Base-by-base conservation (phyloP, 2,888 invertebrate species). In the Phortica okadai region DNA sequence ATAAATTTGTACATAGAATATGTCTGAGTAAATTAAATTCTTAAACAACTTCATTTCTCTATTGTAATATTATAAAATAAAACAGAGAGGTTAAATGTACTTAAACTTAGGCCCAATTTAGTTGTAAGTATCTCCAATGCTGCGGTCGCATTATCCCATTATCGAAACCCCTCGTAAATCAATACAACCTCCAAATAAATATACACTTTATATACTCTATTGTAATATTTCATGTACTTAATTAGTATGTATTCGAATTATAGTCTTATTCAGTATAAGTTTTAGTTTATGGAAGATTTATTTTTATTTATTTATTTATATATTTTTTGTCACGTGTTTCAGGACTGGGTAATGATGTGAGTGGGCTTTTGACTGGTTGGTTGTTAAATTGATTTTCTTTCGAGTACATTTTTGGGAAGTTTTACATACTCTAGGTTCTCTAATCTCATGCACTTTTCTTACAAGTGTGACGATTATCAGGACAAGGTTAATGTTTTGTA, bases 1-100 rank as follows among this genome's bases (percentile, higher is more conserved):
- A 84, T 83, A 81, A 79, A 88, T 88, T 85, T 85, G 85, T 85
- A 85, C 85, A 88, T 80, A 84, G 83, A 78, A 82, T 88, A 85
- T 86, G 74, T 79, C 76, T 73, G 75, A 81, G 77, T 78, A 74
- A 66, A 74, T 67, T 33, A 67, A 74, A 74, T 54, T 73, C n/a
- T n/a, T 21, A 50, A 73, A 25, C 21, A 44, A 21, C n/a, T 59
- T 16, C 7, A n/a, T 59, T 59, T 50, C 50, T 50, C 14, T 50
- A 2, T 50, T 50, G 50, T 50, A 50, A 5, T 11, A 11, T 8
- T 50, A 50, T 50, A 6, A 11, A 50, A 6, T 50, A 50, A 45
- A 50, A 50, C 50, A 11, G 2, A 50, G 14, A 50, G 50, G 8
- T 11, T 50, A 50, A 50, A 50, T 14, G 6, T 50, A 50, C 50